Evolutionary conservation across 1,140 invertebrate genomes (phyloP).

Genomic region (Bactericera cockerelli): DNA sequence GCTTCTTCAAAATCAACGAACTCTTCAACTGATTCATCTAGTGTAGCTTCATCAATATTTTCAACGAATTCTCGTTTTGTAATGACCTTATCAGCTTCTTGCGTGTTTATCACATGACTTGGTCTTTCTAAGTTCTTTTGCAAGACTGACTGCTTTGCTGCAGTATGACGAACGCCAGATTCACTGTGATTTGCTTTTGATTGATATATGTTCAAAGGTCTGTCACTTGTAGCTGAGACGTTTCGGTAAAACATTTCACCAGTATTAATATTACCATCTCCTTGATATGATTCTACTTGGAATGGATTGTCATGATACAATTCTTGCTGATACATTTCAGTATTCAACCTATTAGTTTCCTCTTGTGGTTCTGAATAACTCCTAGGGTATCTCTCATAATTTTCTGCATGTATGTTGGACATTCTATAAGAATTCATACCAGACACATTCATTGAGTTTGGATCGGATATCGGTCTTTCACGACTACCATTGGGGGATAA

Average conservation of each 20-base stretch:
- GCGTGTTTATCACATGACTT: too few species aligned
- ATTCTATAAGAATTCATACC: background rate
- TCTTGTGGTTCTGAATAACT: background rate
- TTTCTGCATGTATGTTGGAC: background rate
- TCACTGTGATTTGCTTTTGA: background rate
- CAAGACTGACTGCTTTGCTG: background rate
- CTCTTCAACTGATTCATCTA: background rate
- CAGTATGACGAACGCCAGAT: background rate
- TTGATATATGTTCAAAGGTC: background rate
- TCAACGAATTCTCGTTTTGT: background rate
- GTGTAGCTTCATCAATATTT: background rate
- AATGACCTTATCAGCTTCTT: background rate
- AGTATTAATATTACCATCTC: background rate
- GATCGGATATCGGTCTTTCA: background rate
- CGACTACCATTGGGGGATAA: background rate
- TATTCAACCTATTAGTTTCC: background rate
- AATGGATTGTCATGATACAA: background rate
- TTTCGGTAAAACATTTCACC: background rate
- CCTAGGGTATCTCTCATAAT: background rate
- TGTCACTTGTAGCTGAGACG: background rate
- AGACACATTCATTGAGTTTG: background rate
- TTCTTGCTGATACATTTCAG: background rate
- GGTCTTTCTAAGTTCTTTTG: background rate
- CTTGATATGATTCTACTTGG: background rate
- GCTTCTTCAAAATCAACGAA: constrained; percentile 4